phyloP scores from a whole-genome alignment of 2,888 invertebrate species.

The Drosophila histrio region DNA sequence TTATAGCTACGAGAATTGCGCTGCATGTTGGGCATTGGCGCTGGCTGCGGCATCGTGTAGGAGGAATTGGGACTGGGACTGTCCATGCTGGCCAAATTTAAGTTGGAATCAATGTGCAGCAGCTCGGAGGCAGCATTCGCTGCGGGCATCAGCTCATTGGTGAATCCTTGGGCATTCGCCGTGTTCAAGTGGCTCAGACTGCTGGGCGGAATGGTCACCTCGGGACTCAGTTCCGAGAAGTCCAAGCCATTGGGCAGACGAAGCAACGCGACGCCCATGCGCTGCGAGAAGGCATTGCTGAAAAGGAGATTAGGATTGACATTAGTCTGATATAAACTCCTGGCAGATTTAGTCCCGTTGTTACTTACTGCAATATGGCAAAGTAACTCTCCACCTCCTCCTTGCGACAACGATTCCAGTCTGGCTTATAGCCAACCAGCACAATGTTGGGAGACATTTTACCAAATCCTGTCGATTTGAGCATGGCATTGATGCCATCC shows the following conservation, averaged over 20 bases:
- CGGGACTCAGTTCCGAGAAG: slow-evolving; percentile 86
- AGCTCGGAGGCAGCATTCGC: slow-evolving; percentile 81
- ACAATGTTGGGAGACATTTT: slow-evolving; percentile 96
- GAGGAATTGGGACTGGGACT: slow-evolving; percentile 76
- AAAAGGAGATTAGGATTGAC: slow-evolving; percentile 26
- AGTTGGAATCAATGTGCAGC: slow-evolving; percentile 90
- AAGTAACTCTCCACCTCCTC: slow-evolving; percentile 95
- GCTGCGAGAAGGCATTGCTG: slow-evolving; percentile 96
- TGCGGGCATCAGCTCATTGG: slow-evolving; percentile 77
- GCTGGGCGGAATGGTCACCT: slow-evolving; percentile 65
- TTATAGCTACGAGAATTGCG: slow-evolving; percentile 67
- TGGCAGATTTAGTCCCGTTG: neutral
- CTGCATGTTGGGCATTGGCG: slow-evolving; percentile 81
- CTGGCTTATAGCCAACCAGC: slow-evolving; percentile 96
- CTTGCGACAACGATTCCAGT: slow-evolving; percentile 92
- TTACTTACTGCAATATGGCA: slow-evolving; percentile 94
- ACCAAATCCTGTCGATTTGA: slow-evolving; percentile 96
- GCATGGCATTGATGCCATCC: slow-evolving; percentile 91
- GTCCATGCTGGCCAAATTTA: slow-evolving; percentile 86
- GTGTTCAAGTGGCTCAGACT: slow-evolving; percentile 72
- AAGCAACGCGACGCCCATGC: slow-evolving; percentile 95
- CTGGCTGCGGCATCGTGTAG: slow-evolving; percentile 75
- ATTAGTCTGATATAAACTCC: neutral
- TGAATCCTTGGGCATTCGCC: slow-evolving; percentile 77
- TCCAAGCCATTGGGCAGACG: slow-evolving; percentile 94